A percentile compares a stretch with the other conserved stretches of the same genome.
Evolutionary conservation across 2,888 invertebrate species (phyloP).

Genomic region (Heliconius charithonia): DNA sequence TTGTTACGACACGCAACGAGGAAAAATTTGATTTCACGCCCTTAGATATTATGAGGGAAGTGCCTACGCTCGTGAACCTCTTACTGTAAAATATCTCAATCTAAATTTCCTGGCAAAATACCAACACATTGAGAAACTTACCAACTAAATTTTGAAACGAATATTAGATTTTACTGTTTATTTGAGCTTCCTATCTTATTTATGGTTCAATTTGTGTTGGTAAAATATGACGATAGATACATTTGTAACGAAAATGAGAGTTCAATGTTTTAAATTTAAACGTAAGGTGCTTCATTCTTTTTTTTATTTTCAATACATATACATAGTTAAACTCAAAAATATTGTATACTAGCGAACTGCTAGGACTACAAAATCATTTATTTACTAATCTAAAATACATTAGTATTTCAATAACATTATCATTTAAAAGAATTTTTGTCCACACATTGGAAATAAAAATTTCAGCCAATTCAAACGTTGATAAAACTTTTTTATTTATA

Average conservation of each 20-base stretch:
- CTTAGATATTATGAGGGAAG: slow-evolving; percentile 18
- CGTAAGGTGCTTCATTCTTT: too few relatives aligned
- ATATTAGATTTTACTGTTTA: slow-evolving; percentile 17
- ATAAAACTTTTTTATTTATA: too few relatives aligned
- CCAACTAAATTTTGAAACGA: slow-evolving; percentile 13
- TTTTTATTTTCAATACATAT: too few relatives aligned
- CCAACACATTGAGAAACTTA: slow-evolving; percentile 23
- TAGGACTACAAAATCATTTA: too few relatives aligned
- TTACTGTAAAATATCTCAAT: slow-evolving; percentile 22
- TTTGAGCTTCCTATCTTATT: slow-evolving; percentile 7
- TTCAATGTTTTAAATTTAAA: not conserved
- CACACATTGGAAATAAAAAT: too few relatives aligned
- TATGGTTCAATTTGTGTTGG: slow-evolving; percentile 9
- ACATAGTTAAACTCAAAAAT: too few relatives aligned
- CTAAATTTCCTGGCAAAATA: slow-evolving; percentile 18
- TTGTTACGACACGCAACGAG: slow-evolving; percentile 27
- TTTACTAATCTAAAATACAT: too few relatives aligned
- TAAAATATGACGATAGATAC: not conserved
- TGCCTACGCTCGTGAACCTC: slow-evolving; percentile 10
- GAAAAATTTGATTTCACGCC: slow-evolving; percentile 28
- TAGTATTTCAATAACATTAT: too few relatives aligned
- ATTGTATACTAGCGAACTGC: too few relatives aligned
- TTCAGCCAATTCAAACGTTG: too few relatives aligned
- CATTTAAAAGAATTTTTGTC: too few relatives aligned
- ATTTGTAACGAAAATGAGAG: slow-evolving; percentile 4